These are phyloP conservation scores for Metopolophium dirhodum DNA, from an alignment of 1,140 invertebrate genomes.

Conservation along the genomic window DNA sequence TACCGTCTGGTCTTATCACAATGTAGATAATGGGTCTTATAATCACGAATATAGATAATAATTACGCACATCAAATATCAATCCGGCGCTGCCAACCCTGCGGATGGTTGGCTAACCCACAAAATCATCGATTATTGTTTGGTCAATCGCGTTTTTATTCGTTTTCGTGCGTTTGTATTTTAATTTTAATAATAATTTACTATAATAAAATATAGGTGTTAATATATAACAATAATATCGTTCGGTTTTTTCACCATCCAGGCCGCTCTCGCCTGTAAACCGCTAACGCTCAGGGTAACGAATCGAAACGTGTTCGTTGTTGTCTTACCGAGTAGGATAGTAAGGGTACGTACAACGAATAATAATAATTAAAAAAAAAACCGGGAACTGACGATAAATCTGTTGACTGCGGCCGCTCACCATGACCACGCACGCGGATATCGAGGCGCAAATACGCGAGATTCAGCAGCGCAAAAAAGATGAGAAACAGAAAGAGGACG, in stretches of 20 bases:
- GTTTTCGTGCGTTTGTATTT: neutral
- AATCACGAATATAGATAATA: neutral
- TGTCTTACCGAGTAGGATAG: neutral
- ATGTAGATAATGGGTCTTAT: no score
- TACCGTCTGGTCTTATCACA: no score
- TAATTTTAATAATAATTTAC: neutral
- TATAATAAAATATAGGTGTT: neutral
- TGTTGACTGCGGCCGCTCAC: neutral
- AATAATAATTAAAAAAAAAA: neutral
- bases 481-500: constrained; percentile 67
- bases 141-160: neutral
- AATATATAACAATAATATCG: neutral
- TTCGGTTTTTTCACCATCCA: neutral
- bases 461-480: constrained; percentile 88
- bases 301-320: neutral
- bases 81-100: neutral
- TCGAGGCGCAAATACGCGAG: constrained; percentile 90
- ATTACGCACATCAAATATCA: neutral
- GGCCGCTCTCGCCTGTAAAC: no score
- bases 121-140: constrained; percentile 33
- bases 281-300: neutral
- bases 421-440: constrained; percentile 71
- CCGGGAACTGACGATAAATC: neutral
- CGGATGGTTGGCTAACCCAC: neutral
- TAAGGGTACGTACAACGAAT: neutral